Evolutionary conservation across 2,888 invertebrate species (phyloP), one percentile per base, ranked within the genome.

Genomic region (Cactoblastis cactorum): DNA sequence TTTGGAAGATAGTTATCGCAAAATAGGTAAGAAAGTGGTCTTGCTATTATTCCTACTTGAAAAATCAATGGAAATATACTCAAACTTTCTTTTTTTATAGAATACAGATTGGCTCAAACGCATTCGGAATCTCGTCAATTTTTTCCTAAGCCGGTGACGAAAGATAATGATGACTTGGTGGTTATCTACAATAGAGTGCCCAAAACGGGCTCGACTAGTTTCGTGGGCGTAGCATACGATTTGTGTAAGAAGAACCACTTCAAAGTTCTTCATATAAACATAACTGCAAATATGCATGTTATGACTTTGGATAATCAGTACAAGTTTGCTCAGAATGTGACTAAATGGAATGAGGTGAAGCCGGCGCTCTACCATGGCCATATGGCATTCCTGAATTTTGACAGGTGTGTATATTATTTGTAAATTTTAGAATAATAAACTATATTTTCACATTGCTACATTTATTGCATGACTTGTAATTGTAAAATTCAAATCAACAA

Each of bases 341-440:
- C 96, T 0, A 91, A 92, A 54, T 99, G 99, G 99, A 89, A 92
- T 62, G 92, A 92, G 49, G 94, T 96, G 83, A 96, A 97, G 78
- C 99, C 99, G 38, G 98, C 97, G 0, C 91, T 99, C 50, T 99
- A 98, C 83, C 99, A 99, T 83, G 99, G 99, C 0, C 99, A 99
- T 80, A 94, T 99, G 92, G 98, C 98, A 3, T 99, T 95, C 87
- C 89, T 99, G 57, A 97, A 99, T 84, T 99, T 99, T 91, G 92
- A 95, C 59, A 95, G 95, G 97, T 97, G 19, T 9, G 43, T 32
- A 24, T 38, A 15, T 18, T 38, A n/a, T 38, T 18, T 18, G 3
- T 32, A n/a, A n/a, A n/a, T n/a, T n/a, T n/a, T n/a, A n/a, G n/a
- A n/a, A n/a, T n/a, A n/a, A n/a, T n/a, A n/a, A n/a, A n/a, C n/a